A percentile compares a stretch with the other conserved stretches of the same genome.
Conservation (phyloP, 2,888 invertebrate species). For the Leistus spinibarbis region DNA sequence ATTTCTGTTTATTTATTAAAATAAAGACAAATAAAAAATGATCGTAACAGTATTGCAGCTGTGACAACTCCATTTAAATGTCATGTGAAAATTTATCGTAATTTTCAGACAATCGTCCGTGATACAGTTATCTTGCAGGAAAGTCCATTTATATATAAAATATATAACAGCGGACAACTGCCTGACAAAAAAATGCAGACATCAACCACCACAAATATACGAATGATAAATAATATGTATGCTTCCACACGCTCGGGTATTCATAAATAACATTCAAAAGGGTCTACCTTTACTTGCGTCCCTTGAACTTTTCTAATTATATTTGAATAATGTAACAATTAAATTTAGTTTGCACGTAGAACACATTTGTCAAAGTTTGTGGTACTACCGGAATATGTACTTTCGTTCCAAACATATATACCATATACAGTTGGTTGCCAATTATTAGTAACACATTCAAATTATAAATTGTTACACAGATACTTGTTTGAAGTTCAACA, state of each 20-base stretch:
- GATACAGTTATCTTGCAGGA: background rate
- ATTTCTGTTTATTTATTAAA: constrained; percentile 7
- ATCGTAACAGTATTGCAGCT: constrained; percentile 3
- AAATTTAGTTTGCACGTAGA: background rate
- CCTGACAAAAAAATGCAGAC: background rate
- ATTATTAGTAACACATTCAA: too few species aligned
- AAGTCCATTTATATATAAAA: constrained; percentile 6
- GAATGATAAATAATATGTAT: background rate
- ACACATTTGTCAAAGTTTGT: background rate
- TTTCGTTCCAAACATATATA: too few species aligned
- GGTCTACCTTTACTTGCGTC: background rate
- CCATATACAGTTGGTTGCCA: too few species aligned
- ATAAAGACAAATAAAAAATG: background rate
- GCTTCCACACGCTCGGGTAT: background rate
- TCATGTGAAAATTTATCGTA: constrained; percentile 1
- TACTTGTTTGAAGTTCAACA: too few species aligned
- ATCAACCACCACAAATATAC: background rate
- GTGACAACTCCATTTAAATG: constrained; percentile 7
- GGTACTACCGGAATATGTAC: too few species aligned
- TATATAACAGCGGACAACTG: background rate
- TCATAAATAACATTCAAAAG: background rate
- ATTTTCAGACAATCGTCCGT: constrained; percentile 11
- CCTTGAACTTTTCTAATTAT: background rate
- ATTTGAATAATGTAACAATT: background rate
- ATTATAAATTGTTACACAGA: too few species aligned